Conservation (phyloP, 2,888 invertebrate species). For the Luperina testacea region DNA sequence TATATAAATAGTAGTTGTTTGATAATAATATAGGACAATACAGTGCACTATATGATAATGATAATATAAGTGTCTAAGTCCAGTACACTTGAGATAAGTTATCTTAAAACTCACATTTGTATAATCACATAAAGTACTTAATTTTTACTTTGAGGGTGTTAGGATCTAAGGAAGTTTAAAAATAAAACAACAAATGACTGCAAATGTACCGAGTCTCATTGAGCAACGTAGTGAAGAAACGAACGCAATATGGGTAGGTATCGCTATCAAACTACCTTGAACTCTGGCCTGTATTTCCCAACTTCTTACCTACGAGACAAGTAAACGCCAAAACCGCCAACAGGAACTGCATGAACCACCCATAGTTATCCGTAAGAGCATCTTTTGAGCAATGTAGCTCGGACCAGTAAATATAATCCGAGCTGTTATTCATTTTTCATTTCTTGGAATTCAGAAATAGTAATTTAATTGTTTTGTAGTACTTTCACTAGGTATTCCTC, state of each 20-base stretch:
- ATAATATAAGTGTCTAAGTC: not conserved
- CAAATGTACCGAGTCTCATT: constrained; percentile 4
- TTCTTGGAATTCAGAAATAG: constrained; percentile 51
- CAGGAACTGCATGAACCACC: constrained; percentile 93
- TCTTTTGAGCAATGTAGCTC: constrained; percentile 92
- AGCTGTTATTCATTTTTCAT: constrained; percentile 88
- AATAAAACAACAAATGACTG: too few relatives aligned
- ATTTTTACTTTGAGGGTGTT: not conserved
- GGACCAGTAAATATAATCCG: constrained; percentile 85
- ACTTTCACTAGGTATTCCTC: constrained; percentile 45
- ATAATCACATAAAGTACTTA: not conserved
- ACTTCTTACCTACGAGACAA: constrained; percentile 92
- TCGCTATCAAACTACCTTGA: constrained; percentile 51
- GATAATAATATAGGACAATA: not conserved
- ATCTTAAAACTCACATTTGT: constrained; percentile 4
- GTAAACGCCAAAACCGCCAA: constrained; percentile 93
- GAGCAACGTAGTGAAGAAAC: constrained; percentile 26
- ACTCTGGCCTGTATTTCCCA: constrained; percentile 53
- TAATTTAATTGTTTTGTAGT: constrained; percentile 28
- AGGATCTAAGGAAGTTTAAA: not conserved
- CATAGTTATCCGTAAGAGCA: constrained; percentile 93
- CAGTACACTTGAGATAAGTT: constrained; percentile 11
- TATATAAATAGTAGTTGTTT: not conserved
- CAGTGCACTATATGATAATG: not conserved
- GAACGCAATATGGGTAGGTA: constrained; percentile 43